Percentiles rank a stretch among this genome's conserved stretches.
Conservation (phyloP, 2,888 invertebrate species). For the Nasonia oneida region DNA sequence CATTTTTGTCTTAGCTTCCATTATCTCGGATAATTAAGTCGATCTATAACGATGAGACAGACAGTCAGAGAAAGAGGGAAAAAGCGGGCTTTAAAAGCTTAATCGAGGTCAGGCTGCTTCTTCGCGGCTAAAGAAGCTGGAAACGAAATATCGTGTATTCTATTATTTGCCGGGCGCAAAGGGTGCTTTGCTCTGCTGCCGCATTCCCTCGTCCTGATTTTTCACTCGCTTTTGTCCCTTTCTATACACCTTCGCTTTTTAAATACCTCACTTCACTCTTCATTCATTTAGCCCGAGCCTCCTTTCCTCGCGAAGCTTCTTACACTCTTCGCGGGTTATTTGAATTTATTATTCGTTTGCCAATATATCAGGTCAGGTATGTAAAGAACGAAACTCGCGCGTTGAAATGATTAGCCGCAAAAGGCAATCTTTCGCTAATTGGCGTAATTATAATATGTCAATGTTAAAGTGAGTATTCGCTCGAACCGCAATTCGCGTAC, state of each 20-base stretch:
- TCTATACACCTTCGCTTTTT: slow-evolving; percentile 22
- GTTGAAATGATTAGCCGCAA: too few relatives aligned
- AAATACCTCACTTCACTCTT: slow-evolving; percentile 30
- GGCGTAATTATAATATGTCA: too few relatives aligned
- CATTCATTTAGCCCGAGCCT: slow-evolving; percentile 37
- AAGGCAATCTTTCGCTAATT: too few relatives aligned
- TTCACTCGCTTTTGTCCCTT: neutral
- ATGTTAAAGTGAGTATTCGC: too few relatives aligned
- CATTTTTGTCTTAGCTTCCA: slow-evolving; percentile 43
- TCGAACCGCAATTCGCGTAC: too few relatives aligned
- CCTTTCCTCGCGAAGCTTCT: neutral
- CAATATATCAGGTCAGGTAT: slow-evolving; percentile 11
- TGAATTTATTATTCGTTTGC: slow-evolving; percentile 47
- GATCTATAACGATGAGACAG: slow-evolving; percentile 37
- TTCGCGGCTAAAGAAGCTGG: neutral
- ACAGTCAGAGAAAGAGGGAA: neutral
- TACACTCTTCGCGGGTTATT: slow-evolving; percentile 30
- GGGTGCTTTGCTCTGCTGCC: neutral
- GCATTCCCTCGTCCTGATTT: slow-evolving; percentile 12
- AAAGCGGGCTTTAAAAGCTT: slow-evolving; percentile 49
- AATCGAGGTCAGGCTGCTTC: slow-evolving; percentile 52
- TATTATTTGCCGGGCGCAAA: slow-evolving; percentile 40
- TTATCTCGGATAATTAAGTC: slow-evolving; percentile 51
- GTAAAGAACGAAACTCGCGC: neutral
- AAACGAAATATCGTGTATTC: slow-evolving; percentile 52